Evolutionary conservation across 2,888 invertebrate genomes (phyloP).

Genomic region (Scotopteryx bipunctaria): DNA sequence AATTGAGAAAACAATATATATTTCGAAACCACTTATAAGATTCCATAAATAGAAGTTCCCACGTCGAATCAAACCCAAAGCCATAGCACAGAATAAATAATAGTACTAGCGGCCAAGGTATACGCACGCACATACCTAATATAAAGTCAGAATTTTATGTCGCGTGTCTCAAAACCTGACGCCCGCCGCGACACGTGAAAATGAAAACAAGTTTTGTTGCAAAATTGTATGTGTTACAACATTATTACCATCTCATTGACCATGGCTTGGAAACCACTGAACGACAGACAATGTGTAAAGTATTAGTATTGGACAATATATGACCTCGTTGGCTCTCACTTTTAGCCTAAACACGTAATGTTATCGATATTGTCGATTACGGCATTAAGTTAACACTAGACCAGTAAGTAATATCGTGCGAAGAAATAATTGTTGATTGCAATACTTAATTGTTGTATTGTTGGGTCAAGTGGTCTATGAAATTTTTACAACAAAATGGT

Average conservation of each 20-base stretch:
- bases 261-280: constrained; percentile 47
- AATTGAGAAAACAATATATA: constrained; percentile 2
- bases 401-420: constrained; percentile 25
- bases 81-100: too few species aligned
- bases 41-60: constrained; percentile 21
- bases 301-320: constrained; percentile 38
- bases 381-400: constrained; percentile 18
- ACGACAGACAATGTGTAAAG: constrained; percentile 48
- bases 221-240: constrained; percentile 52
- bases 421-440: constrained; percentile 24
- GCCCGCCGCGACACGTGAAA: constrained; percentile 39
- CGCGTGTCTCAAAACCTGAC: constrained; percentile 32
- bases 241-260: constrained; percentile 64
- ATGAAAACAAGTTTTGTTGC: constrained; percentile 55
- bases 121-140: too few species aligned
- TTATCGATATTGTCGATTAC: constrained; percentile 28
- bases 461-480: constrained; percentile 18
- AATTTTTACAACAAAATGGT: constrained; percentile 15
- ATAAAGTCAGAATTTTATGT: constrained; percentile 30
- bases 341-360: constrained; percentile 48
- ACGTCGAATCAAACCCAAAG: constrained; percentile 15
- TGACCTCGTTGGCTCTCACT: constrained; percentile 64
- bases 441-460: constrained; percentile 18
- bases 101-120: too few species aligned
- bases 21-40: constrained; percentile 11